A percentile compares a stretch with the other conserved stretches of the same genome.
These are phyloP conservation scores for Cantharis nigra DNA, from an alignment of 2,888 invertebrate genomes.

Conservation along the genomic window DNA sequence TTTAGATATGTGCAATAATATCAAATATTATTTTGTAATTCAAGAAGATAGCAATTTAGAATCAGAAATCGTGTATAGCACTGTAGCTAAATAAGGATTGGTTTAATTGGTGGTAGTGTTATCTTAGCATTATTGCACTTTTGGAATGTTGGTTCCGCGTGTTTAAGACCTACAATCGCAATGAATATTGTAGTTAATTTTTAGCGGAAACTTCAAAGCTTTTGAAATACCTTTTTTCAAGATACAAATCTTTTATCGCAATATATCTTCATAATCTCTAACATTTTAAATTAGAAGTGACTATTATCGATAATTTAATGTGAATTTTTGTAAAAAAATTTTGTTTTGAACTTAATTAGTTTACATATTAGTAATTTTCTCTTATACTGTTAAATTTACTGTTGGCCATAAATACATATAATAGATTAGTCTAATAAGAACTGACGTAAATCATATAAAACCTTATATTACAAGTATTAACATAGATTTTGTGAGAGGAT, in stretches of 20 bases:
- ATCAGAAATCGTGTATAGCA: conserved; percentile 27
- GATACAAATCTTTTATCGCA: not conserved
- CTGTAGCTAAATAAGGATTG: conserved; percentile 37
- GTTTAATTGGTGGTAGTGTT: conserved; percentile 41
- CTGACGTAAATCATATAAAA: conserved; percentile 46
- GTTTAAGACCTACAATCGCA: conserved; percentile 31
- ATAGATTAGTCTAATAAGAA: conserved; percentile 24
- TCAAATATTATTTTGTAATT: not conserved
- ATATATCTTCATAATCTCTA: not conserved
- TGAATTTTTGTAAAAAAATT: not conserved
- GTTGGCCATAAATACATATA: conserved; percentile 10
- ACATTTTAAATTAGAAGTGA: not conserved
- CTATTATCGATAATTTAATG: not conserved
- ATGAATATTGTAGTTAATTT: conserved; percentile 28
- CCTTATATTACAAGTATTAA: conserved; percentile 49
- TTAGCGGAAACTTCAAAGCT: conserved; percentile 33
- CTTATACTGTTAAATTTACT: not conserved
- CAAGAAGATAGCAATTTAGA: not conserved
- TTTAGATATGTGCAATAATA: not conserved
- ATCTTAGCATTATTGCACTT: conserved; percentile 37
- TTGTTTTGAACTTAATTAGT: not conserved
- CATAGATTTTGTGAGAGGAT: conserved; percentile 49
- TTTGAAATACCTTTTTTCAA: not conserved
- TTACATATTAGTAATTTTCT: not conserved
- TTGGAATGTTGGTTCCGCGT: conserved; percentile 34